These are phyloP conservation scores for Polyodon spathula DNA, from an alignment of 2,113 vertebrate species.

Conservation along the genomic window DNA sequence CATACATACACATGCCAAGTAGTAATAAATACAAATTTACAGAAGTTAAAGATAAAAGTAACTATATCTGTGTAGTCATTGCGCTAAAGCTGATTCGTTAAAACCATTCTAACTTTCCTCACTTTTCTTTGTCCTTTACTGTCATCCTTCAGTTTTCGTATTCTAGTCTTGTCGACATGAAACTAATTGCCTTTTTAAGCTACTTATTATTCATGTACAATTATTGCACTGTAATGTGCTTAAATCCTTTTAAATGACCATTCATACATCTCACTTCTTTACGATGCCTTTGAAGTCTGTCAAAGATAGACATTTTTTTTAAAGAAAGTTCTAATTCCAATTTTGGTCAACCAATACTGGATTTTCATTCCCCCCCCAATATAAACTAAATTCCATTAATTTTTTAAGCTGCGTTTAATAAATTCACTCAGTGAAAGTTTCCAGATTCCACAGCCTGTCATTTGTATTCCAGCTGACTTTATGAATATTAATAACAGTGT, in stretches of 20 bases:
- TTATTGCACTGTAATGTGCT: conserved; percentile 89
- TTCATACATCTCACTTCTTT: conserved; percentile 80
- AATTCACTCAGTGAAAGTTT: conserved; percentile 83
- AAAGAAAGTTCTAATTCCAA: conserved; percentile 78
- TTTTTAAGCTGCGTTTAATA: conserved; percentile 99
- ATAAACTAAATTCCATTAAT: conserved; percentile 98
- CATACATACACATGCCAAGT: too few species aligned
- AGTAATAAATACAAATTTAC: too few species aligned
- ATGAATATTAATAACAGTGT: conserved; percentile 99
- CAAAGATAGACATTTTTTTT: conserved; percentile 76
- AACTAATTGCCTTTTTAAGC: conserved; percentile 58
- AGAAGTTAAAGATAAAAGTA: too few species aligned
- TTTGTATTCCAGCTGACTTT: conserved; percentile 97
- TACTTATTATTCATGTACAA: conserved; percentile 98
- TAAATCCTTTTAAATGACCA: conserved; percentile 99
- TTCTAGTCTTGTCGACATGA: conserved; percentile 85
- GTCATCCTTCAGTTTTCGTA: conserved; percentile 75
- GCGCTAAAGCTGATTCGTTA: conserved; percentile 1
- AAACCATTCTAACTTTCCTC: conserved; percentile 51
- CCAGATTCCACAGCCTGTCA: conserved; percentile 67
- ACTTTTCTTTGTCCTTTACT: conserved; percentile 70
- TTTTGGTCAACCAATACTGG: conserved; percentile 68
- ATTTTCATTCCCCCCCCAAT: conserved; percentile 71
- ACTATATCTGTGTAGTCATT: too few species aligned
- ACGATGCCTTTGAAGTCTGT: conserved; percentile 82